phyloP scores from a whole-genome alignment of 2,797 vertebrate species.

The Chelidonichthys spinosus region DNA sequence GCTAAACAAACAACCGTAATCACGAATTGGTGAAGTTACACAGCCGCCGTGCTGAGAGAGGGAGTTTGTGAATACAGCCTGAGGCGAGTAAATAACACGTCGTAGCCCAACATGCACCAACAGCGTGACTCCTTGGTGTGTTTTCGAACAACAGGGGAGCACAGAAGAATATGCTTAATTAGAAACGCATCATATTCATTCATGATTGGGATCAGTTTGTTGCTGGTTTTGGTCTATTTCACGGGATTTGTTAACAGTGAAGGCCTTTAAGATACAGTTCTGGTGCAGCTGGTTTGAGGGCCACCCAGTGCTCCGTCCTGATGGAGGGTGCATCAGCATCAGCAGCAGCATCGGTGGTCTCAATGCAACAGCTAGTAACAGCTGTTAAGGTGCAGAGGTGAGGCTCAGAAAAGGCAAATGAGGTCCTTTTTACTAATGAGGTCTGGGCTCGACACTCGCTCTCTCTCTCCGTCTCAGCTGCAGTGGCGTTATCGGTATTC shows the following conservation, averaged over 20 bases:
- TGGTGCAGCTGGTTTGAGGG: conserved; percentile 36
- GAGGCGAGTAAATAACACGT: not conserved
- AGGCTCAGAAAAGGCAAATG: conserved; percentile 72
- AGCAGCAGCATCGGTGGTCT: conserved; percentile 22
- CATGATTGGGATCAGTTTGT: not conserved
- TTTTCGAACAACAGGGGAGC: not conserved
- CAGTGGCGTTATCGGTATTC: conserved; percentile 76
- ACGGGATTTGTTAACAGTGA: conserved; percentile 10
- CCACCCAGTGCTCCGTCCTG: conserved; percentile 30
- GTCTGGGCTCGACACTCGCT: conserved; percentile 34
- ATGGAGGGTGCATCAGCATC: conserved; percentile 29
- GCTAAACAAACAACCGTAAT: not conserved
- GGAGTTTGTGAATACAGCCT: not conserved
- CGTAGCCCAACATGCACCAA: not conserved
- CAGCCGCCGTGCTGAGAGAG: not conserved
- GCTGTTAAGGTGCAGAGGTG: conserved; percentile 78
- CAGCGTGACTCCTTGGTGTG: conserved; percentile 12
- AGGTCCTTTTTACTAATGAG: conserved; percentile 79
- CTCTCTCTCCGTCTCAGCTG: conserved; percentile 58
- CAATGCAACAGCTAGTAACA: conserved; percentile 65
- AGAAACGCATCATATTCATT: not conserved
- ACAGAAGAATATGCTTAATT: not conserved
- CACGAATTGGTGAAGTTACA: conserved; percentile 9
- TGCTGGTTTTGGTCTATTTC: conserved; percentile 16
- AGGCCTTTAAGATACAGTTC: conserved; percentile 11